These are phyloP conservation scores for Psilopogon haemacephalus DNA, from an alignment of 2,113 vertebrate genomes.

Conservation along the genomic window DNA sequence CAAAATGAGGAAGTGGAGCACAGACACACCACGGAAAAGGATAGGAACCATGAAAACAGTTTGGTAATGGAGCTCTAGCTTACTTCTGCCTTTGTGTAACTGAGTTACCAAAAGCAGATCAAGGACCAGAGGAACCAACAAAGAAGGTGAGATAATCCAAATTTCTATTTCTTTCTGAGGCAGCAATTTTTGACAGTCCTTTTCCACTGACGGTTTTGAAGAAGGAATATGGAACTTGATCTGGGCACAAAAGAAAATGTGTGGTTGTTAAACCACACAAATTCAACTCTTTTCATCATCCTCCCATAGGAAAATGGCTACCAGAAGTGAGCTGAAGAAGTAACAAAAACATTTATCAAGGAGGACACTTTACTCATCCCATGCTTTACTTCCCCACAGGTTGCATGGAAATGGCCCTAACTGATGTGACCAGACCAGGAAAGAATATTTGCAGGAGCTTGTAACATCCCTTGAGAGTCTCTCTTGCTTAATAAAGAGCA, in stretches of 20 bases:
- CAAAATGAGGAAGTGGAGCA: background rate
- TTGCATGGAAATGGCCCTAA: background rate
- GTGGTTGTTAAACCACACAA: background rate
- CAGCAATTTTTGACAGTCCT: background rate
- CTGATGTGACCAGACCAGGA: background rate
- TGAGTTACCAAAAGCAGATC: background rate
- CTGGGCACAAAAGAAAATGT: background rate
- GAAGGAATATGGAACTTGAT: background rate
- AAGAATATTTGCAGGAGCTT: background rate
- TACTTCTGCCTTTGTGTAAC: background rate
- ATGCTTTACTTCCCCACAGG: background rate
- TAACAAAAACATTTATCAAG: background rate
- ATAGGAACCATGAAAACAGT: background rate
- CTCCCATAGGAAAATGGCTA: background rate
- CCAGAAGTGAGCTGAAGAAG: background rate
- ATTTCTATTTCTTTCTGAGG: background rate
- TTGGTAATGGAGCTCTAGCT: background rate
- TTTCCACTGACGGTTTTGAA: background rate
- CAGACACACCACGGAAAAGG: background rate
- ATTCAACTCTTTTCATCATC: background rate
- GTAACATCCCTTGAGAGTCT: background rate
- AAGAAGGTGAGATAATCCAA: background rate
- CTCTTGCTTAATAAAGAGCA: background rate
- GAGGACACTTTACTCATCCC: background rate
- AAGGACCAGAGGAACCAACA: background rate